These are phyloP conservation scores for Pangasius djambal DNA, from an alignment of 2,797 vertebrate species.

Conservation along the genomic window DNA sequence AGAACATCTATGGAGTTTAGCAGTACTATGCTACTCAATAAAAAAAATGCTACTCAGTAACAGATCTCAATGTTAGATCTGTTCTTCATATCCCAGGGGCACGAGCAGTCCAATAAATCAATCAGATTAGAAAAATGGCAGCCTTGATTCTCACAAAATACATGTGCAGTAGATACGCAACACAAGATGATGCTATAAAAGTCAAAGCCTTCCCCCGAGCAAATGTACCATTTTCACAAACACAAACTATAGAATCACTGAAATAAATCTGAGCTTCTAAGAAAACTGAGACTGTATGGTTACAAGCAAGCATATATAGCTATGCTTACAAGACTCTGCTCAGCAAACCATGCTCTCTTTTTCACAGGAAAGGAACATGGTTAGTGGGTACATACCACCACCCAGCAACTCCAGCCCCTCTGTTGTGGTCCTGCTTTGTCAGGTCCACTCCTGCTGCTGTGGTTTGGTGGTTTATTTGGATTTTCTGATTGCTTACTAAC, in stretches of 20 bases:
- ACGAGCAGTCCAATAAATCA: slow-evolving; percentile 60
- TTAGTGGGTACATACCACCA: neutral
- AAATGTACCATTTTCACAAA: slow-evolving; percentile 7
- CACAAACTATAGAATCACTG: slow-evolving; percentile 12
- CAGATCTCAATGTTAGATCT: slow-evolving; percentile 55
- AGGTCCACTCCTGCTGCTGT: slow-evolving; percentile 10
- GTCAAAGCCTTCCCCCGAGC: slow-evolving; percentile 6
- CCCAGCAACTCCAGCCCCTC: neutral
- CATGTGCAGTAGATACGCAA: neutral
- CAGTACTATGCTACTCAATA: slow-evolving; percentile 38
- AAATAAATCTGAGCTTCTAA: slow-evolving; percentile 32
- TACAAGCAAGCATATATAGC: slow-evolving; percentile 15
- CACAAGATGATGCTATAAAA: slow-evolving; percentile 4
- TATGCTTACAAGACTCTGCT: slow-evolving; percentile 12
- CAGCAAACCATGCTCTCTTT: neutral
- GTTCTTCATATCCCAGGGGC: slow-evolving; percentile 53
- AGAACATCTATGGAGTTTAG: slow-evolving; percentile 41
- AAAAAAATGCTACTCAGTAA: slow-evolving; percentile 41
- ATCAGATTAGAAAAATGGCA: slow-evolving; percentile 52
- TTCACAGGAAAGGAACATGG: neutral
- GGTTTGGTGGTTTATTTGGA: slow-evolving; percentile 19
- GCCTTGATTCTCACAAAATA: slow-evolving; percentile 23
- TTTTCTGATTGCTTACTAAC: slow-evolving; percentile 29
- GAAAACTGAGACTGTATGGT: slow-evolving; percentile 16
- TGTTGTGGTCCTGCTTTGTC: slow-evolving; percentile 12